Evolutionary conservation across 2,888 invertebrate species (phyloP), one percentile per base, ranked within the genome.

Genomic region (Apoda limacodes): DNA sequence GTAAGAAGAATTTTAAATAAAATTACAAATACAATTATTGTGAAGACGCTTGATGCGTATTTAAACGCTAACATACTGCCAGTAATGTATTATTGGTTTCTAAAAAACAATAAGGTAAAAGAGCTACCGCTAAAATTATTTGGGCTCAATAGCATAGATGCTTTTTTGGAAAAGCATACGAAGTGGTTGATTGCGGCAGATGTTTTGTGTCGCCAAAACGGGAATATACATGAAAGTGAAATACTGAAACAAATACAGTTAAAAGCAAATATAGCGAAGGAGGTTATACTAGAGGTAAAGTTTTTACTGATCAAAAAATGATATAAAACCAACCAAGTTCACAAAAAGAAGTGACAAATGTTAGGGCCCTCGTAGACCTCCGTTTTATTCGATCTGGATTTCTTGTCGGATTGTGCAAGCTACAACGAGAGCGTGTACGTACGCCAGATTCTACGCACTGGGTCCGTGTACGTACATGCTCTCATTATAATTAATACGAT

Each of bases 11-110:
- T 82, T 11, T 54, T 86, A 5, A 50, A 56, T 25, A 57, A 57
- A 34, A 60, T 82, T 3, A 55, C 58, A 1, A 55, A 46, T n/a
- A 40, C 45, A 33, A 43, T 65, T 31, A 46, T 60, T 30, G 37
- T 50, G 30, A 43, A 46, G 43, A 42, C 55, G 55, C 33, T 65
- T 49, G 41, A 68, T 50, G 40, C 48, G 10, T 78, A 74, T 43
- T 50, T 76, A 10, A 58, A 61, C 22, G 48, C 64, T 10, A 81
- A 84, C 48, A 58, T 84, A n/a, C 51, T 81, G 25, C 68, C 68
- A 13, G 47, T 86, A 23, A 37, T 85, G 9, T 54, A 74, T 25
- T 66, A 56, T 37, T 86, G 86, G 85, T 65, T 80, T 38, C 43
- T 55, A 5, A 60, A 59, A 20, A 58, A 64, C 9, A 60, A 63